Evolutionary conservation across 1,140 invertebrate species (phyloP).

Genomic region (Portunus trituberculatus): DNA sequence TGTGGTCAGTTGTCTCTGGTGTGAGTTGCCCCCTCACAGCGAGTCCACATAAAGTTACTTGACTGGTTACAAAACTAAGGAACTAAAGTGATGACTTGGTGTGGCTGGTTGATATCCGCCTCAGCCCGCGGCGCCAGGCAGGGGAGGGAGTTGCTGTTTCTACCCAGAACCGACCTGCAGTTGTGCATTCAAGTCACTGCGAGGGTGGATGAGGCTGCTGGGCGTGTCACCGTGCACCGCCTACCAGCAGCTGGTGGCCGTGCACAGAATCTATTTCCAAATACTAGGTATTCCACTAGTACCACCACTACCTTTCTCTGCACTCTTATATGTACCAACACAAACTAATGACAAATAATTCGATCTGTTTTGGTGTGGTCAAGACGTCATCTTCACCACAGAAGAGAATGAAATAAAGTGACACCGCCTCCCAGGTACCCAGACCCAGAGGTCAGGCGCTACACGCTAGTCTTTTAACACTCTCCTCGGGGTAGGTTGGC

Average conservation of each 20-base stretch:
- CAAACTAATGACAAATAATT: too few relatives aligned
- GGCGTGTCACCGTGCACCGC: neutral
- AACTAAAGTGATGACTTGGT: neutral
- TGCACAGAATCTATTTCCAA: neutral
- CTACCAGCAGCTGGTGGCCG: neutral
- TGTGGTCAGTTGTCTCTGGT: neutral
- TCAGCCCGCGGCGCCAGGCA: neutral
- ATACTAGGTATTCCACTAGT: neutral
- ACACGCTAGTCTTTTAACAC: neutral
- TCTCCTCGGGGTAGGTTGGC: neutral
- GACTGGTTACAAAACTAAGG: neutral
- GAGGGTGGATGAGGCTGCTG: neutral
- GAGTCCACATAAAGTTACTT: neutral
- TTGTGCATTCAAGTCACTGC: slow-evolving; percentile 8
- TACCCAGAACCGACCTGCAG: neutral
- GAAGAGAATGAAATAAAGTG: neutral
- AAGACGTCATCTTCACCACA: too few relatives aligned
- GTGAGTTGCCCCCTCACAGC: neutral
- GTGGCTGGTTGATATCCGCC: neutral
- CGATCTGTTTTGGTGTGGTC: too few relatives aligned
- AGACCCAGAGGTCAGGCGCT: neutral
- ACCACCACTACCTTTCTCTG: neutral
- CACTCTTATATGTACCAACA: too few relatives aligned
- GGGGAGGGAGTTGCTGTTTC: neutral
- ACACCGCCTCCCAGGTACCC: neutral